Evolutionary conservation across 2,888 invertebrate species (phyloP).

Genomic region (Tipula vernalis): DNA sequence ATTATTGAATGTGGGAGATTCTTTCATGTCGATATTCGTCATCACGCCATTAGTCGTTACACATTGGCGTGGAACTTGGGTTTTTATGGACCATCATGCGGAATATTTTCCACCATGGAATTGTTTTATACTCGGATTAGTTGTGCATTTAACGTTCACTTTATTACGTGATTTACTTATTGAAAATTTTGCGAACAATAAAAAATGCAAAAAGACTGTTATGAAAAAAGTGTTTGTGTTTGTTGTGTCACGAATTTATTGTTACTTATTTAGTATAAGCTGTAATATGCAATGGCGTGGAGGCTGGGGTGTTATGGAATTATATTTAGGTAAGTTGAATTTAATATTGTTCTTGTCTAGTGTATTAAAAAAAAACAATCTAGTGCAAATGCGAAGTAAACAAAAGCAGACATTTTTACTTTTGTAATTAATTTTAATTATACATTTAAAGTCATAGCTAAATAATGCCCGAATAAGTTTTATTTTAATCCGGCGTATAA

Average conservation of each 20-base stretch:
- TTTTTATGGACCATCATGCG: conserved; percentile 36
- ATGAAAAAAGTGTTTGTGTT: conserved; percentile 12
- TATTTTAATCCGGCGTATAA: too few species aligned
- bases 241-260: conserved; percentile 25
- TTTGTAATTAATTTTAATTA: too few species aligned
- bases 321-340: conserved; percentile 16
- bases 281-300: conserved; percentile 39
- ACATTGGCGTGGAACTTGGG: conserved; percentile 45
- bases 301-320: conserved; percentile 17
- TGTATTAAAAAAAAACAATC: too few species aligned
- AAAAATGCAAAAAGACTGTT: conserved; percentile 13
- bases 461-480: too few species aligned
- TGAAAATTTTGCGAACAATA: conserved; percentile 21
- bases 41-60: conserved; percentile 37
- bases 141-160: conserved; percentile 44
- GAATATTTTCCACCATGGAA: conserved; percentile 36
- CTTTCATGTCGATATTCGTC: conserved; percentile 18
- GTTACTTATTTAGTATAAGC: conserved; percentile 38
- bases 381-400: too few species aligned
- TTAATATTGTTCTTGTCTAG: neutral
- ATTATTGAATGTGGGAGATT: conserved; percentile 17
- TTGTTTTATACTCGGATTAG: conserved; percentile 39
- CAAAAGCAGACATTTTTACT: too few species aligned
- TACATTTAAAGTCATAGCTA: too few species aligned
- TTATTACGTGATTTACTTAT: conserved; percentile 36